Evolutionary conservation across 2,113 vertebrate genomes (phyloP).

Genomic region (rabbit (Oryctolagus cuniculus)): DNA sequence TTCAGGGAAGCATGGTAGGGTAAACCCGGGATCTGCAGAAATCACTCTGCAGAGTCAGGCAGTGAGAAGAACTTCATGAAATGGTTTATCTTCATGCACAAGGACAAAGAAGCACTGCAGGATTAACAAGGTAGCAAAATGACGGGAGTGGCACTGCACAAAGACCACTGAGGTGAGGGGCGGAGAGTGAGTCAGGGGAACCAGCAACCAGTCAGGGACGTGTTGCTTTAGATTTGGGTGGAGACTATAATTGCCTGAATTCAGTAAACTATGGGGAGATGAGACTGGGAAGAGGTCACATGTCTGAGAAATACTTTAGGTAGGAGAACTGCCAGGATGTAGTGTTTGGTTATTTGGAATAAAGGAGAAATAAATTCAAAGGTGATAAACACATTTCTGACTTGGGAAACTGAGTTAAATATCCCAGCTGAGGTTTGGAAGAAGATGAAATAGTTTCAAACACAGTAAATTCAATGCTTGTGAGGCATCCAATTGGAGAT

Average conservation of each 20-base stretch:
- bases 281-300: neutral
- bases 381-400: neutral
- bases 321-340: neutral
- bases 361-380: constrained; percentile 16
- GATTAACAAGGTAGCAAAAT: neutral
- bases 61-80: neutral
- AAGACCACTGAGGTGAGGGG: neutral
- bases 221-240: neutral
- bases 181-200: neutral
- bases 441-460: neutral
- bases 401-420: neutral
- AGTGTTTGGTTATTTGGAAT: neutral
- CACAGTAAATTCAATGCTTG: neutral
- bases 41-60: neutral
- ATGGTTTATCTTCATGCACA: neutral
- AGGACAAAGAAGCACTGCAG: neutral
- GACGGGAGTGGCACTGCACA: neutral
- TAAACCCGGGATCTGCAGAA: neutral
- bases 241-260: neutral
- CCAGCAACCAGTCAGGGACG: neutral
- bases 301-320: neutral
- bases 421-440: neutral
- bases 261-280: neutral
- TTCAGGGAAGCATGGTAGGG: neutral
- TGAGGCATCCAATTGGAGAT: neutral